Conservation (phyloP, 2,113 vertebrate genomes). For the Gnathonemus longibarbis region DNA sequence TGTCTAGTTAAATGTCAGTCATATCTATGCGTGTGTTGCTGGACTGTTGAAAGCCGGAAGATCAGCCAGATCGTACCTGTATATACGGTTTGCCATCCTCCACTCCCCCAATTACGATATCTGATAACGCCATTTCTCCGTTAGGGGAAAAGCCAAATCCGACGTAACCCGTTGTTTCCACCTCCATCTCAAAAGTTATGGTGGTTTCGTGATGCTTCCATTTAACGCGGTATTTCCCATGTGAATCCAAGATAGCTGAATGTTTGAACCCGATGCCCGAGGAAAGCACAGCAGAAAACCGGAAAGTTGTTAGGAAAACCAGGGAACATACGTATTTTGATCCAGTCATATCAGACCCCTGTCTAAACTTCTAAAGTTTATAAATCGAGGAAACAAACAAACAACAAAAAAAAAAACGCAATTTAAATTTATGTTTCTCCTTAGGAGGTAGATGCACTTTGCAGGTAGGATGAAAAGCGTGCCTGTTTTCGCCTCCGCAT, state of each 20-base stretch:
- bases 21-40: not conserved
- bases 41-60: not conserved
- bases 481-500: not conserved
- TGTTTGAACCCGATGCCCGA: conserved; percentile 46
- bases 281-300: conserved; percentile 16
- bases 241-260: conserved; percentile 60
- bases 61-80: conserved; percentile 53
- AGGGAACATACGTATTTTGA: conserved; percentile 18
- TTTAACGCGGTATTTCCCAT: conserved; percentile 58
- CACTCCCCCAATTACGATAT: conserved; percentile 75
- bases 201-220: conserved; percentile 58
- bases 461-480: not conserved
- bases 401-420: not conserved
- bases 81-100: conserved; percentile 69
- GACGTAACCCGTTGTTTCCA: conserved; percentile 71
- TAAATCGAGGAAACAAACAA: not conserved
- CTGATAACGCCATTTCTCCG: conserved; percentile 70
- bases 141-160: conserved; percentile 76
- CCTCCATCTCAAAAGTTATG: conserved; percentile 67
- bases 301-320: conserved; percentile 27
- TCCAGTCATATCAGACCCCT: conserved; percentile 22
- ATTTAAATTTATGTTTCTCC: not conserved
- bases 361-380: not conserved
- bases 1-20: not conserved
- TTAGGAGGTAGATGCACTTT: not conserved